Base-by-base conservation (phyloP, 2,888 invertebrate species). In the Ophion ventricosus region DNA sequence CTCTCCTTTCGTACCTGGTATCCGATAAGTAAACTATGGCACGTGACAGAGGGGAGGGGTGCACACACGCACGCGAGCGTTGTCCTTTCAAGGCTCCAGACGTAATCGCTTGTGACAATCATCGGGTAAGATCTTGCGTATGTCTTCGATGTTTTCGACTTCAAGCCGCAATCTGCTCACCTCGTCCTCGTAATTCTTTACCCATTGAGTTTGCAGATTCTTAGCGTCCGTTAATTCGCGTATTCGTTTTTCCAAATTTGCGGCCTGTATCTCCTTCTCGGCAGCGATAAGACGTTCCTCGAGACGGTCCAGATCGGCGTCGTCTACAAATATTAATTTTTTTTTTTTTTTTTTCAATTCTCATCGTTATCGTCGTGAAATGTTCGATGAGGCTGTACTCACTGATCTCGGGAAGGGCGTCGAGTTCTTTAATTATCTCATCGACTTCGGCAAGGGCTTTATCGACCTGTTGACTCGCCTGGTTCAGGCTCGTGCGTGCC, bases 121-220 rank as follows among this genome's bases (percentile, higher is more conserved):
- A 0, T 95, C 94, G 0, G 98, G 99, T 84, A 99, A 94, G 80
- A 97, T 95, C 76, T 96, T 95, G 1, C 96, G 94, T 88, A 99
- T 98, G 74, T 96, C 95, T 89, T 96, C 96, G 73, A 98, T 96
- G 91, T 98, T 98, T 8, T 95, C 95, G 2, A 98, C 98, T 93
- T 98, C 98, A 1, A 94, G 94, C 86, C 95, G 94, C 14, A 98
- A 94, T 81, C 95, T 94, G 64, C 94, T 94, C 67, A 98, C 95
- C 90, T 98, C 97, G 17, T 96, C 96, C 91, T 96, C 96, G 90
- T 98, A 98, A 88, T 96, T 96, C 83, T 97, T 96, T 89, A 98
- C 96, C 94, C 97, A 95, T 88, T 96, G 96, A 87, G 93, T 93
- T 91, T 95, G 93, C 23, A 91, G 87, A 86, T 93, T 93, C 72